These are phyloP conservation scores for Ophthalmolycus amberensis DNA, from an alignment of 2,113 vertebrate genomes.

Conservation along the genomic window DNA sequence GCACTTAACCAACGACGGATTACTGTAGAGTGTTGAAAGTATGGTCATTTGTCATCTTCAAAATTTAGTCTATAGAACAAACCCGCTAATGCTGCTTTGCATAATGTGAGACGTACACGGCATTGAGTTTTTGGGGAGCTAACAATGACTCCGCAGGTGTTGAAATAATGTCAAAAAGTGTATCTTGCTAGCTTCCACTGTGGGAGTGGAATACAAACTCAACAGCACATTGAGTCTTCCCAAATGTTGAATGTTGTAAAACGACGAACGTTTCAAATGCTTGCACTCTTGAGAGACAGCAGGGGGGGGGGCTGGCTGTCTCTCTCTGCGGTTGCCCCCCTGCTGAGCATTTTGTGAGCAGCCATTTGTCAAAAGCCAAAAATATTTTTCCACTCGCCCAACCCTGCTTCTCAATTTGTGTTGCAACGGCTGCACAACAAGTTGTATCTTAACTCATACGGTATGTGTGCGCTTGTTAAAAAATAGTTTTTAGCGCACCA, in stretches of 20 bases:
- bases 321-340: too few relatives aligned
- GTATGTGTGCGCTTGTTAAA: background rate
- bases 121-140: background rate
- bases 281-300: background rate
- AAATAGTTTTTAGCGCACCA: background rate
- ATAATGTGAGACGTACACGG: background rate
- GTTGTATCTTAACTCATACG: background rate
- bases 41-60: background rate
- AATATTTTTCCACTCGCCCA: background rate
- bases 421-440: background rate
- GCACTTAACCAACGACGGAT: background rate
- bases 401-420: background rate
- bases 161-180: background rate
- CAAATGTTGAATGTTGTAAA: background rate
- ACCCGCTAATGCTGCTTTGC: background rate
- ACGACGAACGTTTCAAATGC: background rate
- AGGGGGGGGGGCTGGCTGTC: too few relatives aligned
- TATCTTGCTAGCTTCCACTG: background rate
- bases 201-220: background rate
- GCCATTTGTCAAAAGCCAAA: background rate
- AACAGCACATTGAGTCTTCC: background rate
- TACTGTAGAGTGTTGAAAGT: background rate
- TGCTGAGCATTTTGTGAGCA: background rate
- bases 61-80: background rate
- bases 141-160: background rate